Base-by-base conservation (phyloP, 2,888 invertebrate species). In the Andrena bicolor region DNA sequence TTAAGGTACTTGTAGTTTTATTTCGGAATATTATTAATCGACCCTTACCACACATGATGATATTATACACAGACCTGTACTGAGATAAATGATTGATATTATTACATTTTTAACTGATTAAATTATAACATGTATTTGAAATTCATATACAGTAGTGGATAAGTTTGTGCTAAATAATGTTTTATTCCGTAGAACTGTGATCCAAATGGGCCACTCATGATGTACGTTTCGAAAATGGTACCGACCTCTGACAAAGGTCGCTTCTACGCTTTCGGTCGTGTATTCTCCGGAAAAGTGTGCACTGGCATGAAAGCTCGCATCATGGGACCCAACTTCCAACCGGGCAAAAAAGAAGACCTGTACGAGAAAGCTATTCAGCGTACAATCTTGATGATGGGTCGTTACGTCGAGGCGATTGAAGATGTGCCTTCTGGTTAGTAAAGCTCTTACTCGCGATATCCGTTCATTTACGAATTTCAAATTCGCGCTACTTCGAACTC, bases 201-300 rank as follows among this genome's bases (percentile, higher is more conserved):
- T 94, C 97, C 99, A 16, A 97, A 98, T 89, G 99, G 97, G 60
- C 99, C 99, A 20, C 96, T 99, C 79, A 99, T 99, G 99, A 99
- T 99, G 99, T 99, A 99, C 96, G 96, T 99, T 89, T 99, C 99
- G 68, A 99, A 99, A 95, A 99, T 99, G 99, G 99, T 99, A 94
- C 99, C 99, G 89, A 99, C 99, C 20, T 97, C 98, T 16, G 99
- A 99, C 95, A 99, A 99, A 95, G 99, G 99, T 84, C 97, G 99
- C 94, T 99, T 99, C 97, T 99, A 99, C 95, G 99, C 99, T 82
- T 99, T 99, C 94, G 99, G 99, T 69, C 99, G 99, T 95, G 99
- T 99, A 41, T 99, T 99, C 96, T 98, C 99, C 89, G 99, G 99
- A 92, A 98, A 97, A 94, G 97, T 95, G 28, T 90, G 90, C 88